phyloP scores from a whole-genome alignment of 2,113 vertebrate species.

The Arvicanthis niloticus region DNA sequence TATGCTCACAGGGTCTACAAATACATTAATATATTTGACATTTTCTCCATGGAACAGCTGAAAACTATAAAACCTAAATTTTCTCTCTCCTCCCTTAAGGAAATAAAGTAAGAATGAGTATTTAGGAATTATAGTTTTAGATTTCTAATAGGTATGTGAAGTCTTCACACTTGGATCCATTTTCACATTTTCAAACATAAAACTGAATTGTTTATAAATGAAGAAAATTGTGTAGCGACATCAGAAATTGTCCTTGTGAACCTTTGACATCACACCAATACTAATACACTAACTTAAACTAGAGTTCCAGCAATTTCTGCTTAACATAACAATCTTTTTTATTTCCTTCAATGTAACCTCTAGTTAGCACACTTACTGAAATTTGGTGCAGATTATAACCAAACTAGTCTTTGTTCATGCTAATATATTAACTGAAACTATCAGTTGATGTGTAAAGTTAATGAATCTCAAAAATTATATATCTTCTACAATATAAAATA shows the following conservation, averaged over 20 bases:
- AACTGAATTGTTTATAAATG: background rate
- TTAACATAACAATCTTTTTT: background rate
- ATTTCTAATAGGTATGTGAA: background rate
- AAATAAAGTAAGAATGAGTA: background rate
- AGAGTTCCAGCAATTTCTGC: background rate
- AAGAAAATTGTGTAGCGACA: background rate
- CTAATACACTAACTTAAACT: background rate
- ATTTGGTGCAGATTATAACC: background rate
- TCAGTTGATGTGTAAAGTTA: background rate
- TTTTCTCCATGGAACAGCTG: background rate
- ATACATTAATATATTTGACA: background rate
- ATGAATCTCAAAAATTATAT: background rate
- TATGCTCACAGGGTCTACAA: background rate
- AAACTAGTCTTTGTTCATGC: background rate
- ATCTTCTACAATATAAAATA: background rate
- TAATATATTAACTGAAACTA: background rate
- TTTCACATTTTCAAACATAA: background rate
- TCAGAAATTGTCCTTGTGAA: no score
- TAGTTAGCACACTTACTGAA: background rate
- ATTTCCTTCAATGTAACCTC: background rate
- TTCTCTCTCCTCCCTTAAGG: background rate
- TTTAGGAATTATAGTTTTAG: background rate
- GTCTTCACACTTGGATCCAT: background rate
- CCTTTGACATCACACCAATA: background rate
- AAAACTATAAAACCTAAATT: background rate